These are phyloP conservation scores for Oplegnathus fasciatus DNA, from an alignment of 2,113 vertebrate species.

Conservation along the genomic window DNA sequence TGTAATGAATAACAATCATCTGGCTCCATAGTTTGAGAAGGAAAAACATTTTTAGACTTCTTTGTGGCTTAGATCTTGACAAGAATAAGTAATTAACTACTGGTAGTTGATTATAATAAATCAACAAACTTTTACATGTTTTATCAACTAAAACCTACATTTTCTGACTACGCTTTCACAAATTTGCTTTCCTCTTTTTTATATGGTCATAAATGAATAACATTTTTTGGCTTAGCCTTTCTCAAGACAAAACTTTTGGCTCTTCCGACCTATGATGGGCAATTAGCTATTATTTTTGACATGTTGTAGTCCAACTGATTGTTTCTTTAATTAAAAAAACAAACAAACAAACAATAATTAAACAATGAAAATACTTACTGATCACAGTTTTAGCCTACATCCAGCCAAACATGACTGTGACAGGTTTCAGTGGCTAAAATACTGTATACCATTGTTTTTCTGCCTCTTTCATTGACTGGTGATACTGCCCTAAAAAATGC, in stretches of 20 bases:
- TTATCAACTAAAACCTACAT: background rate
- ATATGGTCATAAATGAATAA: background rate
- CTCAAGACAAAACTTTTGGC: background rate
- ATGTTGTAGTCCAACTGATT: background rate
- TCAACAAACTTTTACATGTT: background rate
- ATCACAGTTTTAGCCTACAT: background rate
- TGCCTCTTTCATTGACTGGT: background rate
- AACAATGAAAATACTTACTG: background rate
- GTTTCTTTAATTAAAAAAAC: background rate
- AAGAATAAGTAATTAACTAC: background rate
- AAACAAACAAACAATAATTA: background rate
- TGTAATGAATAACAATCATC: background rate
- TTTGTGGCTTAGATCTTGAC: background rate
- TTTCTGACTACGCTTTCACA: background rate
- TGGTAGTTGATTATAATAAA: background rate
- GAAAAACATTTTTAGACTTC: background rate
- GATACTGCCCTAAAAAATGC: slow-evolving; percentile 9
- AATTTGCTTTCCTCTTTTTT: background rate
- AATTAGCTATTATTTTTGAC: background rate
- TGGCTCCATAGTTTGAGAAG: background rate
- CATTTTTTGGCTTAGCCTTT: background rate
- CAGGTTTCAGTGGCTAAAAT: background rate
- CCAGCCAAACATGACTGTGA: background rate
- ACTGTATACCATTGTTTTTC: background rate
- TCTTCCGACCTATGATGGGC: too few species aligned